These are phyloP conservation scores for Drosophila barbarae DNA, from an alignment of 2,888 invertebrate species.

Conservation along the genomic window DNA sequence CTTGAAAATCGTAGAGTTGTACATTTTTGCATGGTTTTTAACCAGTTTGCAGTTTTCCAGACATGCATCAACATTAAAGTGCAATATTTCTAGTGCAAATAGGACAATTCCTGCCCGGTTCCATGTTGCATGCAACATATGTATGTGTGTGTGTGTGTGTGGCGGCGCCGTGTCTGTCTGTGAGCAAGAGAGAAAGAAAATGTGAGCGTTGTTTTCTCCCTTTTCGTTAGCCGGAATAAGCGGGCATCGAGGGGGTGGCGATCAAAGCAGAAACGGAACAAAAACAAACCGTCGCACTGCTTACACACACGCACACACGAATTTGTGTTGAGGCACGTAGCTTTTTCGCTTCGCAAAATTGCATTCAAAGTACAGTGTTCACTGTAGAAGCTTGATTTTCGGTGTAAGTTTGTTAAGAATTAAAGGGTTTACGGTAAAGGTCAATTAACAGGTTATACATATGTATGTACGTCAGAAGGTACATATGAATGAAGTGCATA, in stretches of 20 bases:
- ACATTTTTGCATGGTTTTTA: neutral
- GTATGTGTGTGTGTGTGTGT: neutral
- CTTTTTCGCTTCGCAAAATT: neutral
- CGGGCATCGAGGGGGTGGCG: neutral
- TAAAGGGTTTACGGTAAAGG: neutral
- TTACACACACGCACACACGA: neutral
- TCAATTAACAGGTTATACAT: neutral
- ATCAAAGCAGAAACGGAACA: slow-evolving; percentile 17
- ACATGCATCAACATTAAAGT: too few relatives aligned
- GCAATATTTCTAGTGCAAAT: neutral
- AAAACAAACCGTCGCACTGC: slow-evolving; percentile 20
- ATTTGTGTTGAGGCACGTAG: slow-evolving; percentile 4
- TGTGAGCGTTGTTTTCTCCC: neutral
- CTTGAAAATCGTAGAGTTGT: neutral
- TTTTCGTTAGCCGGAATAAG: neutral
- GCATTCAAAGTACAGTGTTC: slow-evolving; percentile 6
- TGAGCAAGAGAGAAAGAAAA: neutral
- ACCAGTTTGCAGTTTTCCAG: neutral
- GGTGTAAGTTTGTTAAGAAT: neutral
- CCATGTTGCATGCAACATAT: neutral
- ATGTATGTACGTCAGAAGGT: neutral
- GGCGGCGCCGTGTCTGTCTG: neutral
- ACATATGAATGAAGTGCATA: neutral
- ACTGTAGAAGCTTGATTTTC: neutral
- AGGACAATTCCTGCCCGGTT: too few relatives aligned